Evolutionary conservation across 2,113 vertebrate species (phyloP), one percentile per base, ranked within the genome.

Genomic region (Syrmaticus mikado): DNA sequence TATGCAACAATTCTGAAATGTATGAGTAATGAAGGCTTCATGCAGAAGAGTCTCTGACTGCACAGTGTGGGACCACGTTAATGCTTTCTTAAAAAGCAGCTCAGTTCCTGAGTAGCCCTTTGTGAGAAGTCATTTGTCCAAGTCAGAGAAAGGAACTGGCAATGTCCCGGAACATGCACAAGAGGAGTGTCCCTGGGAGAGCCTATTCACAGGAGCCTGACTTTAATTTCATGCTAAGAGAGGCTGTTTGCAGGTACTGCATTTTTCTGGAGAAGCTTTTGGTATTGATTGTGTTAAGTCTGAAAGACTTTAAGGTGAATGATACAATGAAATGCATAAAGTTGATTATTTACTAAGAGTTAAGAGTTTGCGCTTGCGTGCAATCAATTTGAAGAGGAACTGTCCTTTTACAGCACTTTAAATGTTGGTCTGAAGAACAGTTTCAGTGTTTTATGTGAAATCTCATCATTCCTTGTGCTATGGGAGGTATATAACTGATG

Each of bases 241-340:
- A 97, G 82, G 57, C 94, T 71, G 76, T 93, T 92, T 93, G 41
- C 97, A 98, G 98, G 98, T 98, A 97, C 90, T 60, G 79, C 94
- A 48, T 83, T 65, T 82, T 83, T 93, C 92, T 92, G 71, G 60
- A 92, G 55, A 92, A 87, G 84, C 66, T 83, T 64, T 89, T 76
- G 65, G 17, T 74, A 40, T 83, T 88, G 85, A 58, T 90, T 87
- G 41, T 89, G 27, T 90, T 58, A 86, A 64, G 21, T 95, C 61
- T 90, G 58, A 73, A 58, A 88, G 75, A 93, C 91, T 96, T 94
- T 96, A 73, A 96, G 90, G 74, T 93, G 58, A 86, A 80, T 58
- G 87, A 76, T 91, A 62, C 28, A 34, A 45, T 90, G 61, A 76
- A 94, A 32, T 43, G 85, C 72, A 67, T 93, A 74, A 87, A 85